A percentile compares a stretch with the other conserved stretches of the same genome.
Evolutionary conservation across 2,797 vertebrate genomes (phyloP).

Genomic region (Malacoraja senta): DNA sequence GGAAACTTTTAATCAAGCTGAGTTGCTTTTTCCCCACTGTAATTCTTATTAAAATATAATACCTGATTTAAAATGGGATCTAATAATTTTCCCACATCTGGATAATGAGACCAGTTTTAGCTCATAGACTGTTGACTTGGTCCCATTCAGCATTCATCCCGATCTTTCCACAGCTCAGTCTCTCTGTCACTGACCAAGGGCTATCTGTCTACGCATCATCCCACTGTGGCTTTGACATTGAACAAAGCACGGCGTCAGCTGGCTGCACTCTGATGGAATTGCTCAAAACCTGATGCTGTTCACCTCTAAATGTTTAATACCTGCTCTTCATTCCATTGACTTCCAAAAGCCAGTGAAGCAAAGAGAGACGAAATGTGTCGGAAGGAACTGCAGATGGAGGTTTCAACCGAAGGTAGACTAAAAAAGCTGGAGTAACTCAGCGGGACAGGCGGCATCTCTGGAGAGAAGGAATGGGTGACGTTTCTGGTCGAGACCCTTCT

Average conservation of each 20-base stretch:
- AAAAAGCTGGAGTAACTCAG: too few relatives aligned
- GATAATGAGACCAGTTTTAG: background rate
- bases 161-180: background rate
- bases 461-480: too few relatives aligned
- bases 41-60: slow-evolving; percentile 5
- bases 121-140: background rate
- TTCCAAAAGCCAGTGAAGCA: background rate
- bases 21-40: background rate
- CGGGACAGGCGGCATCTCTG: too few relatives aligned
- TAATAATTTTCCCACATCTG: background rate
- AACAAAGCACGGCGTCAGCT: background rate
- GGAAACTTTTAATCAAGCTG: background rate
- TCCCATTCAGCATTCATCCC: background rate
- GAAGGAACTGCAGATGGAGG: too few relatives aligned
- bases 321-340: background rate
- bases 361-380: too few relatives aligned
- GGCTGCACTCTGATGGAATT: background rate
- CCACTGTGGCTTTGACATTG: background rate
- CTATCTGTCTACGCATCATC: background rate
- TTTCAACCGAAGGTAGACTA: too few relatives aligned
- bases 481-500: too few relatives aligned
- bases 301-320: background rate
- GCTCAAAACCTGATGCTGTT: background rate
- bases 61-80: background rate
- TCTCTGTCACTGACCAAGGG: background rate